Evolutionary conservation across 35 echinoderm and acorn worm species (phyloP), one percentile per base, ranked within the genome.

Genomic region (Chiridota heheva): DNA sequence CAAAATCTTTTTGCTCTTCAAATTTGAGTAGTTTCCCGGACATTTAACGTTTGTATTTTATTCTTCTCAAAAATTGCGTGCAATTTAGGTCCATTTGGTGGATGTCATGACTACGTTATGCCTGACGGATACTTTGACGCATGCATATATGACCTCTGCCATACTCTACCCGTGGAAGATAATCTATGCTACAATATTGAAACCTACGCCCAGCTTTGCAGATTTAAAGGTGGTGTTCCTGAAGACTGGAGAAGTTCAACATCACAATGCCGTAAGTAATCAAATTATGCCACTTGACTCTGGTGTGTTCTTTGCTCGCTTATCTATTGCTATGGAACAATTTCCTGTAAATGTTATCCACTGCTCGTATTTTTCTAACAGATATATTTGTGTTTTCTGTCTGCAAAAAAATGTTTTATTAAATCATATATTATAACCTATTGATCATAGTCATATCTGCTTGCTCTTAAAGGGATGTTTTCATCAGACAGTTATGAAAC

Each of bases 91-190:
- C 87, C 92, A 60, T 90, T 90, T 47, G 20, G 82, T 20, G 55
- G 27, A 15, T 96, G 92, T 51, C 82, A 86, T 67, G 81, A 90
- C 25, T 86, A 79, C 22, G 87, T 90, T 4, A 87, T 90, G 58
- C 92, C 92, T 13, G 4, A 30, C 0, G 44, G 41, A 5, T 96
- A 76, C 74, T 81, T 86, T 31, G 58, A 78, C 2, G 76, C 87
- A 2, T 96, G 92, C 53, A 56, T 94, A 2, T 94, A 94, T 80
- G 91, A 94, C 72, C 36, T 94, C 28, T 94, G 91, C 49, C 81
- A 77, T 20, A 78, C 64, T 8, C 42, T 89, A 10, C 89, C 85
- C 6, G 80, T 75, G 16, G 72, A 81, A 25, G 73, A 84, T 40
- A 29, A 68, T 2, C 18, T 77, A 20, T 95, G 91, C 56, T 88